phyloP scores from a whole-genome alignment of 2,888 invertebrate genomes.

The Linnaemya vulpina region DNA sequence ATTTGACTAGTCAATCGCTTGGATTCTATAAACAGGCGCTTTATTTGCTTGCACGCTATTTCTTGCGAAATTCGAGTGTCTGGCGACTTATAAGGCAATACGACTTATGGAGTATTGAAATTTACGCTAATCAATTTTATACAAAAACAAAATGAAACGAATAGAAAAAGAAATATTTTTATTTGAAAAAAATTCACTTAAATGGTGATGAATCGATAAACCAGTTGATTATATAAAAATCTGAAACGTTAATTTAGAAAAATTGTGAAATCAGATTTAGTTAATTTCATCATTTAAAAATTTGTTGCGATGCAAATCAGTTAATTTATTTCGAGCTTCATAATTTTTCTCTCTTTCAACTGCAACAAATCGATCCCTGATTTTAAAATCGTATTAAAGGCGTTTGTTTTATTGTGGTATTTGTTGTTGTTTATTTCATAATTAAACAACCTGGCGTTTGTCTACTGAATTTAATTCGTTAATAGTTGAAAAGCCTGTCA shows the following conservation, averaged over 20 bases:
- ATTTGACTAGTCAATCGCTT: too few species aligned
- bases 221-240: conserved; percentile 39
- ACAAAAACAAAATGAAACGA: not conserved
- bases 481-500: conserved; percentile 1
- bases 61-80: too few species aligned
- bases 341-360: not conserved
- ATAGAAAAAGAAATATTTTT: not conserved
- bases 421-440: conserved; percentile 1
- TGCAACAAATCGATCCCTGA: conserved; percentile 45
- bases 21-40: too few species aligned
- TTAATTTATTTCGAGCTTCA: not conserved
- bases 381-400: conserved; percentile 40
- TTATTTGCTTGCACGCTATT: too few species aligned
- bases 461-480: conserved; percentile 11
- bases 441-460: not conserved
- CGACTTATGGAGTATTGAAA: too few species aligned
- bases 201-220: conserved; percentile 27
- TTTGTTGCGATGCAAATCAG: not conserved
- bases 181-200: conserved; percentile 15
- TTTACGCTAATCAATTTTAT: conserved; percentile 4
- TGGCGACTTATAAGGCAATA: not conserved
- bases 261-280: conserved; percentile 40
- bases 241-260: not conserved
- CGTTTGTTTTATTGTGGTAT: not conserved
- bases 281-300: conserved; percentile 38